Evolutionary conservation across 2,888 invertebrate species (phyloP).

Genomic region (Drosophila imparisetae): DNA sequence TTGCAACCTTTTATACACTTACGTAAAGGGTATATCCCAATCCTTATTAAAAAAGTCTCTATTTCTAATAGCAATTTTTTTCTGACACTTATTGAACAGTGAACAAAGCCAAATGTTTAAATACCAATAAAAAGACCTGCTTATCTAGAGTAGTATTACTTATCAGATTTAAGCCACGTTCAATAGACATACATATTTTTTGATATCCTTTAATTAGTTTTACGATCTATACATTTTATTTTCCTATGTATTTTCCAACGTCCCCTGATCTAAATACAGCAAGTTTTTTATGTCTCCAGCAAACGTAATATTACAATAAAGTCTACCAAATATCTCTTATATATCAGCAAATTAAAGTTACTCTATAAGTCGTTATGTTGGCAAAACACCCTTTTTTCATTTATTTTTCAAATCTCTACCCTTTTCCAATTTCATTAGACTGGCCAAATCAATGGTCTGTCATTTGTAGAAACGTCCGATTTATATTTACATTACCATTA

Average conservation of each 20-base stretch:
- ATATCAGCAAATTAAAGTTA: conserved; percentile 2
- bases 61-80: neutral
- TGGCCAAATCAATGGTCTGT: conserved; percentile 59
- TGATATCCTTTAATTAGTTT: neutral
- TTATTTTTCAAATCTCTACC: conserved; percentile 4
- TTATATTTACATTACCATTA: conserved; percentile 43
- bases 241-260: accelerated
- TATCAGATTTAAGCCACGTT: neutral
- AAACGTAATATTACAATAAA: neutral
- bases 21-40: conserved; percentile 17
- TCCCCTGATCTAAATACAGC: neutral
- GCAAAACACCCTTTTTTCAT: neutral
- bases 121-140: neutral
- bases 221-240: neutral
- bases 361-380: conserved; percentile 4
- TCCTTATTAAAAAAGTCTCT: neutral
- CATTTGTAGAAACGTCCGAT: conserved; percentile 43
- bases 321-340: neutral
- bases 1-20: conserved; percentile 35
- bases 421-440: conserved; percentile 48
- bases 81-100: no score
- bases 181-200: neutral
- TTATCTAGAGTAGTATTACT: neutral
- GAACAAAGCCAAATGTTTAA: neutral
- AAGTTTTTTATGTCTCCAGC: neutral